Evolutionary conservation across 2,797 vertebrate species (phyloP).

Genomic region (Linurgus olivaceus): DNA sequence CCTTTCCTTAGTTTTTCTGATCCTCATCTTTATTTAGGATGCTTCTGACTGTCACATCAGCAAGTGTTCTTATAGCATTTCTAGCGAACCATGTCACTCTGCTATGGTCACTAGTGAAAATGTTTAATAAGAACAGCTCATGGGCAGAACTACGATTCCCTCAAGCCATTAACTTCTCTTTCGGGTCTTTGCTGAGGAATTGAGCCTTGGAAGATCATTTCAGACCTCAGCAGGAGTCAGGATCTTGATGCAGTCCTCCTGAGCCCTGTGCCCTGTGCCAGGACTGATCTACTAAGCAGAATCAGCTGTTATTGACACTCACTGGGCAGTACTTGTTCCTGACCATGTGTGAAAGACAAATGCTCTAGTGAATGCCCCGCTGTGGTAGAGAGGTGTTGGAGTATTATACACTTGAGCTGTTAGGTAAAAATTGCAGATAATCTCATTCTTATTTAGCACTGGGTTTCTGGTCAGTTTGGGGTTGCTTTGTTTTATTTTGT

Average conservation of each 20-base stretch:
- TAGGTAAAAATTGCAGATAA: neutral
- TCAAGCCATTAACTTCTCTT: neutral
- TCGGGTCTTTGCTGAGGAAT: neutral
- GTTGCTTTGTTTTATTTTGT: neutral
- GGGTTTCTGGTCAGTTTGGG: neutral
- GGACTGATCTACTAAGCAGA: neutral
- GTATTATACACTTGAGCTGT: neutral
- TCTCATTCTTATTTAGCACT: neutral
- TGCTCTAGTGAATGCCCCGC: accelerated
- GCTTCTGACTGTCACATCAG: neutral
- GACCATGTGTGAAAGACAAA: neutral
- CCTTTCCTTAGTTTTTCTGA: neutral
- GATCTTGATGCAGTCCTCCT: neutral
- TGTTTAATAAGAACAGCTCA: neutral
- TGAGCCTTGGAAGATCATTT: neutral
- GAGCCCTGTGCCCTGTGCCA: neutral
- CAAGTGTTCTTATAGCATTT: neutral
- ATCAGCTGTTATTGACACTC: neutral
- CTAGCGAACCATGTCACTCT: neutral
- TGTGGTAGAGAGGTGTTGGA: neutral
- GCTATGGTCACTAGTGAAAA: neutral
- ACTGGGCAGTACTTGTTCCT: neutral
- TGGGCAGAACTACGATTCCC: neutral
- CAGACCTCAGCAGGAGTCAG: neutral
- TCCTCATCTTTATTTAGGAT: neutral